phyloP scores from a whole-genome alignment of 1,140 invertebrate genomes.

The Caerostris darwini region DNA sequence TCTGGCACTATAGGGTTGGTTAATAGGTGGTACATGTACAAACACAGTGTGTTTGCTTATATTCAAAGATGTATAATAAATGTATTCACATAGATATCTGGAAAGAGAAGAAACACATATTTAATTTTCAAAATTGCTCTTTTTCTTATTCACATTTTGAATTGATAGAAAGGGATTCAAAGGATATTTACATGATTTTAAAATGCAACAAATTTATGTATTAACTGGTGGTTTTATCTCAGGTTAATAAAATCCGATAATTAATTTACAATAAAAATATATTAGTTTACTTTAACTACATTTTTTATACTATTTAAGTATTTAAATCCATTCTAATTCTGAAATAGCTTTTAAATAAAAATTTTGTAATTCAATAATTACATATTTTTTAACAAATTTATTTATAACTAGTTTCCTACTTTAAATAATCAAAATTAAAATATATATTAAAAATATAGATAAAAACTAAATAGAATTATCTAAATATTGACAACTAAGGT shows the following conservation, averaged over 20 bases:
- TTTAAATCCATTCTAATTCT: neutral
- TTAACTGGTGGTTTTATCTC: neutral
- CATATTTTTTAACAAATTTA: neutral
- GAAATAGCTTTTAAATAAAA: neutral
- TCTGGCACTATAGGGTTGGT: slow-evolving; percentile 81
- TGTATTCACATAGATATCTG: slow-evolving; percentile 84
- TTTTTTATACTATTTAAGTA: no score
- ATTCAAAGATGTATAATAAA: slow-evolving; percentile 83
- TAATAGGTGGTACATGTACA: slow-evolving; percentile 84
- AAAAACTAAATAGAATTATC: no score
- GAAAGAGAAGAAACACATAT: slow-evolving; percentile 49
- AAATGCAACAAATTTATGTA: neutral
- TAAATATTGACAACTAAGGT: no score
- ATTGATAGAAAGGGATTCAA: neutral
- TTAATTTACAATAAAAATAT: neutral
- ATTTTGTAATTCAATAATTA: neutral
- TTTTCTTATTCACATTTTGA: neutral
- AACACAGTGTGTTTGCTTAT: slow-evolving; percentile 83
- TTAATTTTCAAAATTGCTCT: neutral
- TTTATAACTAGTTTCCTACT: neutral
- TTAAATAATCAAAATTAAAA: neutral
- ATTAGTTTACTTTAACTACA: neutral
- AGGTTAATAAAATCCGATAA: neutral
- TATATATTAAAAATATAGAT: no score
- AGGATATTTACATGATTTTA: neutral